Conservation (phyloP, 2,797 vertebrate genomes). For the Pteronotus mesoamericanus region DNA sequence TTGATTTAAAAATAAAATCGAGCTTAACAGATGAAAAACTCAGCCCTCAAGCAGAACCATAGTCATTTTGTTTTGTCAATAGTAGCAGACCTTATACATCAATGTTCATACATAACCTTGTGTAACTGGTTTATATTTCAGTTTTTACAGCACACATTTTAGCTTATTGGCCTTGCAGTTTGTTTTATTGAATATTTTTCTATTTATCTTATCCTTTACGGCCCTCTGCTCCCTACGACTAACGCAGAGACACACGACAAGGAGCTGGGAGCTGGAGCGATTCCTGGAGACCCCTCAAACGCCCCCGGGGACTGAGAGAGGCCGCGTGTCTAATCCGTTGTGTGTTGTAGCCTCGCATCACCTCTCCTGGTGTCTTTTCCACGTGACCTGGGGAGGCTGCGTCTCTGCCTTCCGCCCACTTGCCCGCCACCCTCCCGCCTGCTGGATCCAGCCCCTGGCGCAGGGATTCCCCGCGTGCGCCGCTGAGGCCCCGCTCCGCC, state of each 20-base stretch:
- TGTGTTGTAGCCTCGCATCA: not conserved
- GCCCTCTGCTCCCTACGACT: not conserved
- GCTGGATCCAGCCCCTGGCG: too few relatives aligned
- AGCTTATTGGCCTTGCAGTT: not conserved
- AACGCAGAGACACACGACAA: not conserved
- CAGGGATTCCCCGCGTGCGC: not conserved
- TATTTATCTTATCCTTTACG: not conserved
- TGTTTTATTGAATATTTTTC: not conserved
- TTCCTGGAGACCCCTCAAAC: not conserved
- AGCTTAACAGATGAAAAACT: not conserved
- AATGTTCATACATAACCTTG: not conserved
- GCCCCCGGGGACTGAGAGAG: too few relatives aligned
- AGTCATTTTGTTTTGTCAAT: not conserved
- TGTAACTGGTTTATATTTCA: not conserved
- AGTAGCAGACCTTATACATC: not conserved
- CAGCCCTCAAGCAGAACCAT: not conserved
- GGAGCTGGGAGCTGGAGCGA: not conserved
- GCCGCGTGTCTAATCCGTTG: accelerated
- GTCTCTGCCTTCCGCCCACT: not conserved
- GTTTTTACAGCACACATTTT: not conserved
- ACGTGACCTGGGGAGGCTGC: not conserved
- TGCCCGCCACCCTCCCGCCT: not conserved
- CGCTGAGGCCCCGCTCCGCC: not conserved
- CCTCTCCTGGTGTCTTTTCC: not conserved
- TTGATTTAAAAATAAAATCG: too few relatives aligned